These are phyloP conservation scores for Pangasius mekongensis DNA, from an alignment of 2,797 vertebrate genomes.

Conservation along the genomic window DNA sequence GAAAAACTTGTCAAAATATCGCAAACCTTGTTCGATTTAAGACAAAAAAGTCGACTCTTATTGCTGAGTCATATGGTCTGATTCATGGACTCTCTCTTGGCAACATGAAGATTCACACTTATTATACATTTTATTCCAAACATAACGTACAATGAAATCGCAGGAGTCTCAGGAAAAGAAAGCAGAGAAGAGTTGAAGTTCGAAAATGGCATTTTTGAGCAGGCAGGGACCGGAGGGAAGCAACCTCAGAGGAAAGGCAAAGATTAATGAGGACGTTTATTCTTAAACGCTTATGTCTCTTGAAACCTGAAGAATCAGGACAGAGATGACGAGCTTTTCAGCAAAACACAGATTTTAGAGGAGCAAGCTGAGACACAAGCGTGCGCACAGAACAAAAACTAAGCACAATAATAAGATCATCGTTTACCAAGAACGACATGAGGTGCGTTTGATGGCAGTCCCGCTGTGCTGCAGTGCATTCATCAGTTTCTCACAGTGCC, in stretches of 20 bases:
- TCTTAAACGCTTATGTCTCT: conserved; percentile 43
- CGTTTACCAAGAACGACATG: conserved; percentile 99
- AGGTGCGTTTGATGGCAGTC: conserved; percentile 78
- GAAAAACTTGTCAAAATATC: not conserved
- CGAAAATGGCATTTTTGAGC: not conserved
- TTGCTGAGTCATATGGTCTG: not conserved
- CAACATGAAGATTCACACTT: not conserved
- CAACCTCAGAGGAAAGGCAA: not conserved
- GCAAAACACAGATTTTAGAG: not conserved
- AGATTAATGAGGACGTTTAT: conserved; percentile 56
- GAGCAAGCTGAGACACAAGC: too few species aligned
- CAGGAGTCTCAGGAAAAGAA: not conserved
- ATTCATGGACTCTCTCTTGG: not conserved
- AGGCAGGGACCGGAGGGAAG: not conserved
- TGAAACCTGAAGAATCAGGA: conserved; percentile 47
- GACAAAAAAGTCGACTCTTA: not conserved
- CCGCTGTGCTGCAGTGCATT: conserved; percentile 75
- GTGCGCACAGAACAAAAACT: not conserved
- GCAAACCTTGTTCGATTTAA: not conserved
- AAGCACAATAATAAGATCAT: conserved; percentile 8
- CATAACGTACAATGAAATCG: not conserved
- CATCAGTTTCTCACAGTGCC: conserved; percentile 69
- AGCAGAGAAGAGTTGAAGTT: not conserved
- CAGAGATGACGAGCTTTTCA: not conserved
- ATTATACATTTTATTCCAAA: not conserved